Conservation (phyloP, 2,113 vertebrate species). For the Melospiza melodia region DNA sequence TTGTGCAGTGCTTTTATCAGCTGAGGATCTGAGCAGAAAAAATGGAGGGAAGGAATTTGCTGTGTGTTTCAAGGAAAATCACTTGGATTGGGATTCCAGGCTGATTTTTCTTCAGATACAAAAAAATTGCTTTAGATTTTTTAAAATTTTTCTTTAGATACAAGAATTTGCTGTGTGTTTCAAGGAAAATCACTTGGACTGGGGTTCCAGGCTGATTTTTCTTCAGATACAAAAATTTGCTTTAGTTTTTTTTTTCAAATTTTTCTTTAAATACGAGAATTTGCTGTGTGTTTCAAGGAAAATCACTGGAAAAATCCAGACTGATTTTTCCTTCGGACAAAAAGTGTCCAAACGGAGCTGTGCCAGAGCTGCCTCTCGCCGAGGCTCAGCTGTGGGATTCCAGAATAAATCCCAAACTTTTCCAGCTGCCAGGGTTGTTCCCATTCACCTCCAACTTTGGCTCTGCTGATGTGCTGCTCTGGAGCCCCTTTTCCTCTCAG, state of each 20-base stretch:
- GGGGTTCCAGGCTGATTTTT: background rate
- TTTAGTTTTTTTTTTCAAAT: no score
- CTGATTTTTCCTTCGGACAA: background rate
- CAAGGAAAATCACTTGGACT: background rate
- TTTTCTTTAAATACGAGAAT: no score
- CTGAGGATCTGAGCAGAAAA: background rate
- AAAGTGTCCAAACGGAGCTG: no score
- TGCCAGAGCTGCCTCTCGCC: no score
- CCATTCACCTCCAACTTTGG: conserved; percentile 60
- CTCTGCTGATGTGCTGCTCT: conserved; percentile 40
- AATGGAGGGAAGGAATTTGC: background rate
- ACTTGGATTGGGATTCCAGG: background rate
- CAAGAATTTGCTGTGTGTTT: no score
- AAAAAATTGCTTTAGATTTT: no score
- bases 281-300: background rate
- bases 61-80: background rate
- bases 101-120: background rate
- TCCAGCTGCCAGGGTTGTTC: conserved; percentile 3
- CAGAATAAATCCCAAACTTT: background rate
- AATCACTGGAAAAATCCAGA: background rate
- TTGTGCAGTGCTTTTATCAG: background rate
- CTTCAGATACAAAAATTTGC: background rate
- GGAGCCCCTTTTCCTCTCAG: conserved; percentile 66
- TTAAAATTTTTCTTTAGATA: no score
- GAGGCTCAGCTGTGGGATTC: no score